Evolutionary conservation across 2,797 vertebrate genomes (phyloP), one percentile per base, ranked within the genome.

Genomic region (Hozukius guyotensis): DNA sequence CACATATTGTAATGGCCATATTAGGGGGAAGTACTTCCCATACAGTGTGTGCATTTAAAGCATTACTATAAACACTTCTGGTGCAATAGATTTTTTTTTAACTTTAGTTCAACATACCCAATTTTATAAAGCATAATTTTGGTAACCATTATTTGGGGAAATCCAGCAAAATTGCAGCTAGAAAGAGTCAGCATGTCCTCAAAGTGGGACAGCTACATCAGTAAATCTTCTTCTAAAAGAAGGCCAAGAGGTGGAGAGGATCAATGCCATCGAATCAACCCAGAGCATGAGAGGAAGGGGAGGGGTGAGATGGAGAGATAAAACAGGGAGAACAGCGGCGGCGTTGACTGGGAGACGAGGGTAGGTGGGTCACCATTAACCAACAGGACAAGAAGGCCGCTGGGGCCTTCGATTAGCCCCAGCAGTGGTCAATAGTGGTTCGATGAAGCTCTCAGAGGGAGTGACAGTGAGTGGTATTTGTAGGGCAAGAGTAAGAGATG

Each of bases 401-500:
- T 36, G 72, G 87, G 81, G 85, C 72, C 83, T 95, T 94, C 79
- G 88, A 95, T 95, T 88, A 81, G 86, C 59, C 38, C 49, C 69
- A 14, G 67, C 67, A 65, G 63, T 27, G 11, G 72, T 94, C 94
- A 87, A 92, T 93, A 93, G 64, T 11, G 36, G 88, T 78, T 92
- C 82, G 24, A 91, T 89, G 75, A 68, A 65, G 42, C 76, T 86
- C 79, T 84, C 72, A 59, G 78, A 84, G 75, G 81, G 72, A 68
- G 65, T 84, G 88, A 88, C 87, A 83, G 85, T 82, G 81, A 89
- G 65, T 70, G 60, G 72, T 80, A 80, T 82, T 86, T 83, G 78
- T 81, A 84, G 80, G 79, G 68, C 65, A 77, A 72, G 80, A 74
- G 57, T 24, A 66, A 75, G 59, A 83, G 42, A 80, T 76, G 80